These are phyloP conservation scores for Scolanthus callimorphus DNA, from an alignment of 92 coral and sea anemone species.

Conservation along the genomic window DNA sequence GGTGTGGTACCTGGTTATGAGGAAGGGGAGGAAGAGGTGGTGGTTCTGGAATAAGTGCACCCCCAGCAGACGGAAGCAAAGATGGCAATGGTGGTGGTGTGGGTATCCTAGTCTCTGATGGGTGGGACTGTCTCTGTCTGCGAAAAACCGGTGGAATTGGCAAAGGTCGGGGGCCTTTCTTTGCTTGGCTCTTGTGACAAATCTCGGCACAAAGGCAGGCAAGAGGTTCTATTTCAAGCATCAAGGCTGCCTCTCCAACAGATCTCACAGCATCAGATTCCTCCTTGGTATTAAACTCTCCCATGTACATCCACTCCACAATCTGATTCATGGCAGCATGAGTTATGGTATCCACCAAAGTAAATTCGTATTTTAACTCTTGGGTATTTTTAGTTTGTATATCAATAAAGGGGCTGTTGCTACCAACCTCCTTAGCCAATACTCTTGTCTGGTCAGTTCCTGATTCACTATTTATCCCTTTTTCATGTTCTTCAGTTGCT, in stretches of 20 bases:
- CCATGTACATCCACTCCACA: constrained; percentile 55
- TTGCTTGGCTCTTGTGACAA: background rate
- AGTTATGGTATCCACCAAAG: constrained; percentile 31
- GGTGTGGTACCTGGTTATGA: background rate
- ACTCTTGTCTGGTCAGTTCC: too few relatives aligned
- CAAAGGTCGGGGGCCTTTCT: background rate
- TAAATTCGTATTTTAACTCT: constrained; percentile 7
- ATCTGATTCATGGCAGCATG: constrained; percentile 19
- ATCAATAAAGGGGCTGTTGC: too few relatives aligned
- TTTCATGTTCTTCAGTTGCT: too few relatives aligned
- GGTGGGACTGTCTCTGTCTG: background rate
- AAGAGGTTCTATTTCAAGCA: constrained; percentile 21
- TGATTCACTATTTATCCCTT: too few relatives aligned
- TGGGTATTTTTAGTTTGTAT: too few relatives aligned
- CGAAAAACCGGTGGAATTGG: background rate
- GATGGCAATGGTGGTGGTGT: constrained; percentile 13
- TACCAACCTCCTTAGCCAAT: too few relatives aligned
- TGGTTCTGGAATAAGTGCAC: background rate
- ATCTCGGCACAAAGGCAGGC: constrained; percentile 16
- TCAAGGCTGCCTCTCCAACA: constrained; percentile 32
- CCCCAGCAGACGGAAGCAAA: constrained; percentile 1
- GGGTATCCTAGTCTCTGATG: constrained; percentile 1
- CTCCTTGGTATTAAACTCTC: constrained; percentile 7
- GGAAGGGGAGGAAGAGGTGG: constrained; percentile 10
- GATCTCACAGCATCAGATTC: constrained; percentile 15